phyloP scores from a whole-genome alignment of 2,888 invertebrate genomes.

The Drosophila nigritarsus region DNA sequence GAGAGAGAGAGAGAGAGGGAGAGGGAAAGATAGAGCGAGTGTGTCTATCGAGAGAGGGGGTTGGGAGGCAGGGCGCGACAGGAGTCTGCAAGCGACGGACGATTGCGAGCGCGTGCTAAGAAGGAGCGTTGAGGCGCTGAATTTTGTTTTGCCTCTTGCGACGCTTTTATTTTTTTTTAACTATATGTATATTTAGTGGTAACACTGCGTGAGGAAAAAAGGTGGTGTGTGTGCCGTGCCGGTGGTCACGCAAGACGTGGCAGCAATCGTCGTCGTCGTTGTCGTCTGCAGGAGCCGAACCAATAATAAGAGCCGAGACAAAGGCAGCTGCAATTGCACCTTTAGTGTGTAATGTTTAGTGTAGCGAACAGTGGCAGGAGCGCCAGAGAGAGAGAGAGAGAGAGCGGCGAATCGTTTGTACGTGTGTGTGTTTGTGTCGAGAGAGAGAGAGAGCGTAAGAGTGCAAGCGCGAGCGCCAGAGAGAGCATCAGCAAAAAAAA shows the following conservation, averaged over 20 bases:
- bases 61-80: conserved; percentile 20
- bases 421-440: background rate
- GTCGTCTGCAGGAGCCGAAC: conserved; percentile 47
- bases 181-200: conserved; percentile 73
- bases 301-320: conserved; percentile 61
- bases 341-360: conserved; percentile 39
- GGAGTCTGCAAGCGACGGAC: conserved; percentile 65
- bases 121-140: conserved; percentile 48
- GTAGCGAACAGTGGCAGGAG: conserved; percentile 27
- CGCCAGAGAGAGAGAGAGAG: conserved; percentile 20
- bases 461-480: conserved; percentile 19
- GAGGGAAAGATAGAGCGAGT: background rate
- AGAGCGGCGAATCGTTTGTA: conserved; percentile 1
- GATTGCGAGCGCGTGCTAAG: conserved; percentile 65
- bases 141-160: conserved; percentile 40
- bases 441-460: conserved; percentile 4
- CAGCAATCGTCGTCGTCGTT: conserved; percentile 24
- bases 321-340: conserved; percentile 82
- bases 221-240: conserved; percentile 52
- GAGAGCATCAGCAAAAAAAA: conserved; percentile 21
- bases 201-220: conserved; percentile 48
- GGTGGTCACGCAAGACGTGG: conserved; percentile 80
- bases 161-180: conserved; percentile 42
- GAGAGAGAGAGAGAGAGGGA: too few species aligned
- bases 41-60: background rate